Evolutionary conservation across 2,797 vertebrate species (phyloP), one percentile per base, ranked within the genome.

Genomic region (Lateolabrax maculatus): DNA sequence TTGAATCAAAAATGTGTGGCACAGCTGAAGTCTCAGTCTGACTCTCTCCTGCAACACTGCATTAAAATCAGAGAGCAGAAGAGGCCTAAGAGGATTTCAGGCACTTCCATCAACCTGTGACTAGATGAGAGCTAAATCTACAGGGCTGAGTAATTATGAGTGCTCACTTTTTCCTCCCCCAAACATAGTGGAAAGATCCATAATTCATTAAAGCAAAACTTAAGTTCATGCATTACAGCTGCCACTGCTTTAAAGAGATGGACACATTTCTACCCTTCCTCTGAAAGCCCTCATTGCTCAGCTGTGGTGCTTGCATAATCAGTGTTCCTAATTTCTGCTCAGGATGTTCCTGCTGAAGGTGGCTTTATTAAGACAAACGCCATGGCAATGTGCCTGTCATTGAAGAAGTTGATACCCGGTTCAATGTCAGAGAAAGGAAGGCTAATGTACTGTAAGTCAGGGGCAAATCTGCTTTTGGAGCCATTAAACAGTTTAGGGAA

Each of bases 181-280:
- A 83, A 74, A 87, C 78, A 87, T 23, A 75, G 58, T 77, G 41
- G 71, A 69, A 80, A 80, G 80, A 87, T 90, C 75, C 72, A 90
- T 88, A 82, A 92, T 90, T 91, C 75, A 90, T 89, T 74, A 66
- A 76, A 71, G 72, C 66, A 77, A 87, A 87, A 85, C 64, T 79
- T 80, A 71, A 62, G 51, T 74, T 80, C 8, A 37, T 83, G 81
- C 78, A 87, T 86, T 77, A 79, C 57, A 71, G 77, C 82, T 81
- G 81, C 71, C 56, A 46, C 69, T 66, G 61, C 77, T 83, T 84
- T 76, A 70, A 84, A 79, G 81, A 65, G 61, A 84, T 13, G 18
- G 70, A 82, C 63, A 79, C 49, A 25, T 72, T 72, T 65, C 55
- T 75, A 49, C 15, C 53, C 36, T 70, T 71, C 62, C 25, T 70